Evolutionary conservation across 1,140 invertebrate genomes (phyloP).

Genomic region (Magallana angulata): DNA sequence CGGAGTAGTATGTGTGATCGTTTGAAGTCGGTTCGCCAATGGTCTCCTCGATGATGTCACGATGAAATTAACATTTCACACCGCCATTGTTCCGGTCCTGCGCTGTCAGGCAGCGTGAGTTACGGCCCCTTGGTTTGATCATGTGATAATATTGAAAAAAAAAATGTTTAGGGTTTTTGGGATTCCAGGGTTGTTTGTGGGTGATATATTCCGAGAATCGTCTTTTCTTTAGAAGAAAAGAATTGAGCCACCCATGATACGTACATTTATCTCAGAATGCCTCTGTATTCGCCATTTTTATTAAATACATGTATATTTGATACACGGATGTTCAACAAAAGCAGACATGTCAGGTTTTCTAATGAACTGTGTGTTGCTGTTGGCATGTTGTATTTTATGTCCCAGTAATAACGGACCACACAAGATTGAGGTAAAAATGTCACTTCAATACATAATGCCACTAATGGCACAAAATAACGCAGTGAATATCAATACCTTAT

Average conservation of each 20-base stretch:
- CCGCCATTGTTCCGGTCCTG: background rate
- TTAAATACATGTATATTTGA: no score
- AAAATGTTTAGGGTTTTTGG: background rate
- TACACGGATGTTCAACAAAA: no score
- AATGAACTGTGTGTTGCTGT: no score
- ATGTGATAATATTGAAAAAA: background rate
- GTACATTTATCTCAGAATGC: no score
- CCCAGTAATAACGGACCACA: no score
- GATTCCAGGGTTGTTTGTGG: background rate
- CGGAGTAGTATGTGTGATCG: background rate
- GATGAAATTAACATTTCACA: conserved; percentile 19
- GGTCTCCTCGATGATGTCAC: conserved; percentile 14
- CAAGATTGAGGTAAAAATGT: no score
- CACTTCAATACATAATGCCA: no score
- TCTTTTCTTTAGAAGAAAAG: conserved; percentile 3
- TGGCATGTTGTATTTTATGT: no score
- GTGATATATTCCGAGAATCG: conserved; percentile 6
- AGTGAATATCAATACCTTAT: no score
- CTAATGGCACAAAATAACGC: no score
- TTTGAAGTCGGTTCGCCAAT: background rate
- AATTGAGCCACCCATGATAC: background rate
- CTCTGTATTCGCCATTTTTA: no score
- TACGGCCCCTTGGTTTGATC: background rate
- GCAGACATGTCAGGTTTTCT: no score
- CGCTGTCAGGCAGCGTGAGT: conserved; percentile 5